Evolutionary conservation across 2,113 vertebrate genomes (phyloP).

Genomic region (Urocitellus parryii): DNA sequence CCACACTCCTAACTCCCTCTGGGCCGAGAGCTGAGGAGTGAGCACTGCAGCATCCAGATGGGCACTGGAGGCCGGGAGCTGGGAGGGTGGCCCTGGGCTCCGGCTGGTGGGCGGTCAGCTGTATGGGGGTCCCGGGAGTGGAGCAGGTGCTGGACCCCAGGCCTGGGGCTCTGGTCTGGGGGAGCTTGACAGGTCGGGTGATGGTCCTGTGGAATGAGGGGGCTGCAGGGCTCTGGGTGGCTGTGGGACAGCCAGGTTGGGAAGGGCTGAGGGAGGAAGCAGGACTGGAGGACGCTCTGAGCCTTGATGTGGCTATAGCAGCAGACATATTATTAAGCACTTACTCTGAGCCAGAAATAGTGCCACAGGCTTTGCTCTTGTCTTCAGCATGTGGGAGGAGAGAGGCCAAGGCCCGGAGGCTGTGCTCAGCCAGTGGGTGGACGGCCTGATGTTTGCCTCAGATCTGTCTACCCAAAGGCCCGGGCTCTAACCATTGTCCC

Average conservation of each 20-base stretch:
- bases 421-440: neutral
- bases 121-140: too few relatives aligned
- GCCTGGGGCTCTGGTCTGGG: too few relatives aligned
- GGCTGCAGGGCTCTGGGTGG: rapidly evolving
- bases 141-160: too few relatives aligned
- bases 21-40: conserved; percentile 52
- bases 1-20: conserved; percentile 66
- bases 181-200: rapidly evolving
- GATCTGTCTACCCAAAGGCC: rapidly evolving
- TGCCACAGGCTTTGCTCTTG: neutral
- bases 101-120: too few relatives aligned
- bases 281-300: neutral
- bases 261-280: neutral
- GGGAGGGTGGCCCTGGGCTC: neutral
- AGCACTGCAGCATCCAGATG: neutral
- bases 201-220: rapidly evolving
- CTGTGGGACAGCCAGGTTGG: neutral
- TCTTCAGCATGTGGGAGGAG: rapidly evolving
- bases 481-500: rapidly evolving
- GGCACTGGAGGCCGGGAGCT: too few relatives aligned
- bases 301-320: rapidly evolving
- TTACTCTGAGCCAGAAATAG: neutral
- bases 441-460: too few relatives aligned
- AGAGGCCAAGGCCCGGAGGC: neutral
- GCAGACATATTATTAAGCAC: neutral